These are phyloP conservation scores for Sander vitreus DNA, from an alignment of 2,113 vertebrate species.

Conservation along the genomic window DNA sequence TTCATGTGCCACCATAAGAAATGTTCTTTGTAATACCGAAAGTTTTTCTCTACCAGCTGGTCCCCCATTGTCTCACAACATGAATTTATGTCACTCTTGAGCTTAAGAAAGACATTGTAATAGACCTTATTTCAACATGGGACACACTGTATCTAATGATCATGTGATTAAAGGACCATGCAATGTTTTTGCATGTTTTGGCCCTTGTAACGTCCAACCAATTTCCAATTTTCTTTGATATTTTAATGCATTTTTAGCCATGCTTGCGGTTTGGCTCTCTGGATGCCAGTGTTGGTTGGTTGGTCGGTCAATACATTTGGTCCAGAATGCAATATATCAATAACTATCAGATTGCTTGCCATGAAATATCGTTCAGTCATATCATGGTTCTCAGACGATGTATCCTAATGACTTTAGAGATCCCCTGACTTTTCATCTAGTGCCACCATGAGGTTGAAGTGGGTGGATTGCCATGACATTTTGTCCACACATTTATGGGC, in stretches of 20 bases:
- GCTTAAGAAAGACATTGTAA: conserved; percentile 7
- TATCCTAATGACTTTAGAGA: neutral
- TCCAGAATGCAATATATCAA: neutral
- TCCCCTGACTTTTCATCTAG: too few species aligned
- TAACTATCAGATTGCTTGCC: neutral
- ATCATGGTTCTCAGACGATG: neutral
- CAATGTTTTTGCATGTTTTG: neutral
- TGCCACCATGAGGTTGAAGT: neutral
- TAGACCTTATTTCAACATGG: conserved; percentile 25
- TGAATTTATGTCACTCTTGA: conserved; percentile 12
- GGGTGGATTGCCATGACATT: neutral
- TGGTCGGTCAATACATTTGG: neutral
- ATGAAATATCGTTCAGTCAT: neutral
- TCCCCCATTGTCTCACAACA: conserved; percentile 9
- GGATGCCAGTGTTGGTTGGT: neutral
- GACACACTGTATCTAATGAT: conserved; percentile 12
- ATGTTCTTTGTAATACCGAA: neutral
- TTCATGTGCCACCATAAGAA: conserved; percentile 4
- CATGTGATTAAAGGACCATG: conserved; percentile 16
- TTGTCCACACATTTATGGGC: neutral
- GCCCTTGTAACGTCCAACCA: neutral
- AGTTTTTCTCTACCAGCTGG: conserved; percentile 9
- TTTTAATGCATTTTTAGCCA: neutral
- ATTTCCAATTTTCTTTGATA: neutral
- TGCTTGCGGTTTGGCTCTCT: neutral